A percentile compares a stretch with the other conserved stretches of the same genome.
phyloP scores from a whole-genome alignment of 1,140 invertebrate genomes.

The Apocrypta bakeri region DNA sequence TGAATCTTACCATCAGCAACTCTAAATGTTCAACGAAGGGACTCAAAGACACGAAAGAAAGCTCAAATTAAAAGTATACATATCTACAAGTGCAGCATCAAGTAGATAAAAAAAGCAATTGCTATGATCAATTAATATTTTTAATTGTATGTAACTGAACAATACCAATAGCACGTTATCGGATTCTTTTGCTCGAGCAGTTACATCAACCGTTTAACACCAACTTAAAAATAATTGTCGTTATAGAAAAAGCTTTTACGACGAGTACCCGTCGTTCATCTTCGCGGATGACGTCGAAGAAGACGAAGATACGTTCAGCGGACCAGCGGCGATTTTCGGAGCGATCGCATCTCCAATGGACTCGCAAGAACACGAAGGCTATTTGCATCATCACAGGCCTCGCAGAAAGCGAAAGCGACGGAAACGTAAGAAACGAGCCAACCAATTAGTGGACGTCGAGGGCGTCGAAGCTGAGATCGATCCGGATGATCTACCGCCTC shows the following conservation, averaged over 20 bases:
- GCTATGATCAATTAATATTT: no score
- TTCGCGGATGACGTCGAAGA: constrained; percentile 70
- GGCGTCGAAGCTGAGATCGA: constrained; percentile 68
- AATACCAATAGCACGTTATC: no score
- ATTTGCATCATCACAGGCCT: constrained; percentile 63
- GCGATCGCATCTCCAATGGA: background rate
- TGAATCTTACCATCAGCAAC: no score
- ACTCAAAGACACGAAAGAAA: no score
- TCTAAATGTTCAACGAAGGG: no score
- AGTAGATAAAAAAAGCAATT: no score
- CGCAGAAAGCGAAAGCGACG: constrained; percentile 61
- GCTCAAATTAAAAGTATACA: no score
- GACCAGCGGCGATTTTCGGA: constrained; percentile 57
- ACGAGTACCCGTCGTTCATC: constrained; percentile 73
- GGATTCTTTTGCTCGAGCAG: no score
- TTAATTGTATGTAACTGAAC: no score
- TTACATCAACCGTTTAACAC: no score
- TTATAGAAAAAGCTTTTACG: constrained; percentile 72
- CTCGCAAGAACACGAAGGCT: constrained; percentile 49
- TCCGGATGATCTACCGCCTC: constrained; percentile 85
- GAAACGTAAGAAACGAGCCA: constrained; percentile 58
- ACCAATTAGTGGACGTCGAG: constrained; percentile 51
- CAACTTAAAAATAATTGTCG: no score
- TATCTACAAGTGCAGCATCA: no score
- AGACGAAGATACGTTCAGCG: constrained; percentile 67